These are phyloP conservation scores for Penaeus monodon DNA, from an alignment of 2,888 invertebrate species.

Conservation along the genomic window DNA sequence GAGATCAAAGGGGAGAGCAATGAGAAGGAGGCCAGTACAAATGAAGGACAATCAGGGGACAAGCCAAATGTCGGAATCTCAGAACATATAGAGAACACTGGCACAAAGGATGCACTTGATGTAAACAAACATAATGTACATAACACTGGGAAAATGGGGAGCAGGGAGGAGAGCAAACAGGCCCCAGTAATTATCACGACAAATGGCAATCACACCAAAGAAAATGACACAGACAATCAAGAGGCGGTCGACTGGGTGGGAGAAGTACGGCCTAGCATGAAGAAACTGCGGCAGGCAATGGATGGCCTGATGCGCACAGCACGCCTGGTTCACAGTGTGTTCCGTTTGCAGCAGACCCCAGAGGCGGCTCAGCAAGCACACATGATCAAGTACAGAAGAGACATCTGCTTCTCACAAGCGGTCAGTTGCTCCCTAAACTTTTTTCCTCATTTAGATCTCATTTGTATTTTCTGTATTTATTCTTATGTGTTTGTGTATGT, in stretches of 20 bases:
- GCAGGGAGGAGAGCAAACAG: conserved; percentile 2
- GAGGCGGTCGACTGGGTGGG: conserved; percentile 48
- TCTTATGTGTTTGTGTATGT: neutral
- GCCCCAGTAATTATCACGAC: neutral
- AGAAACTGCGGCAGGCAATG: conserved; percentile 84
- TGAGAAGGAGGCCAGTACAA: neutral
- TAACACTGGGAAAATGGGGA: neutral
- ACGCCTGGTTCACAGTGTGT: conserved; percentile 85
- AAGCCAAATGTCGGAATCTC: neutral
- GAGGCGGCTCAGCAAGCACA: conserved; percentile 81
- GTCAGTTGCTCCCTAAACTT: conserved; percentile 74
- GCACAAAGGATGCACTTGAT: neutral
- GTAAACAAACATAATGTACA: neutral
- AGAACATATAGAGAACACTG: neutral
- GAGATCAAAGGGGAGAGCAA: conserved; percentile 20
- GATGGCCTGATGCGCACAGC: conserved; percentile 82
- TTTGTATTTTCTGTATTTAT: neutral
- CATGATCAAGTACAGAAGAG: conserved; percentile 83
- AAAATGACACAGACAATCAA: neutral
- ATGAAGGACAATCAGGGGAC: neutral
- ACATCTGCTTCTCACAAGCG: conserved; percentile 92
- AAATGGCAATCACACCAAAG: neutral
- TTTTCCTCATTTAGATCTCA: conserved; percentile 74
- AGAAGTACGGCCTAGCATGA: conserved; percentile 78
- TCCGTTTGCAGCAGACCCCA: conserved; percentile 79